Evolutionary conservation across 1,140 invertebrate species (phyloP).

Genomic region (Amyelois transitella): DNA sequence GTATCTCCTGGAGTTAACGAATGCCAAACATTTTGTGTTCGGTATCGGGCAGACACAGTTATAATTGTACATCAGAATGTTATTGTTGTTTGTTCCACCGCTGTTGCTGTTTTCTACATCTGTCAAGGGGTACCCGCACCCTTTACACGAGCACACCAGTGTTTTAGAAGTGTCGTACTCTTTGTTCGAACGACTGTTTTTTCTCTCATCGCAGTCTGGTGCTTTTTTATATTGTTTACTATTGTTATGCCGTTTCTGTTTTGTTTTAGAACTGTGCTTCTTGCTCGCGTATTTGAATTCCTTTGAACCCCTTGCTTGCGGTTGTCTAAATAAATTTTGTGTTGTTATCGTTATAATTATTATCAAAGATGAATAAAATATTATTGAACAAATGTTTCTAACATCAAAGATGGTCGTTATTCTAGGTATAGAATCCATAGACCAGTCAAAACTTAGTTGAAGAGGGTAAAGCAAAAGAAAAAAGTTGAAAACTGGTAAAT

Average conservation of each 20-base stretch:
- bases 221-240: constrained; percentile 52
- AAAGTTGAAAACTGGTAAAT: constrained; percentile 91
- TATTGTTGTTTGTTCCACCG: constrained; percentile 76
- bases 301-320: constrained; percentile 37
- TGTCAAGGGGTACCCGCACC: constrained; percentile 73
- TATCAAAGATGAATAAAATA: constrained; percentile 80
- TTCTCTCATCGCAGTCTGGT: constrained; percentile 52
- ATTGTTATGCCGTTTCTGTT: constrained; percentile 60
- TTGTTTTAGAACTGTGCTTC: constrained; percentile 52
- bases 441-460: constrained; percentile 95
- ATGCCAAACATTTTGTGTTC: constrained; percentile 42
- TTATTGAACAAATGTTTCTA: constrained; percentile 82
- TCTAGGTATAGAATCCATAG: constrained; percentile 93
- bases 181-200: constrained; percentile 49
- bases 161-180: constrained; percentile 53
- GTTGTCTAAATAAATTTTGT: constrained; percentile 46
- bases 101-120: constrained; percentile 74
- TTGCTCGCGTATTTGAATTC: constrained; percentile 51
- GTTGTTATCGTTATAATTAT: constrained; percentile 65
- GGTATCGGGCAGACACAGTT: constrained; percentile 56
- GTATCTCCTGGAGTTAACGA: constrained; percentile 30
- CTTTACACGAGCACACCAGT: constrained; percentile 66
- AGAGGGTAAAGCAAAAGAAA: constrained; percentile 87
- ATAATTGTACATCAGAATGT: constrained; percentile 67
- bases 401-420: constrained; percentile 83